These are phyloP conservation scores for Microcebus tavaratra DNA, from an alignment of 2,113 vertebrate genomes.

Conservation along the genomic window DNA sequence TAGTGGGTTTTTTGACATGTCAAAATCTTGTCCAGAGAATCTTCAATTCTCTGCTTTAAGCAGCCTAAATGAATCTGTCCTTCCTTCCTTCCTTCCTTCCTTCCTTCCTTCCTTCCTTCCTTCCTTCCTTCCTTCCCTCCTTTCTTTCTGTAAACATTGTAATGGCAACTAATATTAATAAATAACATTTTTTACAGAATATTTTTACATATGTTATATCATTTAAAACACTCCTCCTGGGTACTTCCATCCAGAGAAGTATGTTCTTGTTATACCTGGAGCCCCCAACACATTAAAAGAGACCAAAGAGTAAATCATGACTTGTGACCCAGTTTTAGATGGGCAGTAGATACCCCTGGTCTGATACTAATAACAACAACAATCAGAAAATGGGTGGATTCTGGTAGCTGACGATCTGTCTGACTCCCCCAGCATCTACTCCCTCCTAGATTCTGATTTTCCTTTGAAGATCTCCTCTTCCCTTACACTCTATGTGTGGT, in stretches of 20 bases:
- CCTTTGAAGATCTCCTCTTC: background rate
- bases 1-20: background rate
- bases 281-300: background rate
- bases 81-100: background rate
- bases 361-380: background rate
- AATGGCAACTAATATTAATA: background rate
- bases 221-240: background rate
- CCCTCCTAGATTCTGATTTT: background rate
- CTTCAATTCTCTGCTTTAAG: background rate
- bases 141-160: background rate
- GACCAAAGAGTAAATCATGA: background rate
- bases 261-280: background rate
- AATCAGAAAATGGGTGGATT: background rate
- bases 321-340: background rate
- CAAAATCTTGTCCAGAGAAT: background rate
- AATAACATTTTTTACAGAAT: background rate
- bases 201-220: background rate
- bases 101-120: background rate
- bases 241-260: conserved; percentile 1
- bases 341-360: background rate
- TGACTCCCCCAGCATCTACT: background rate
- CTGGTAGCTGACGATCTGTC: background rate
- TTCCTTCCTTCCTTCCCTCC: background rate
- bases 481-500: background rate
- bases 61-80: no score